Evolutionary conservation across 2,888 invertebrate species (phyloP), one percentile per base, ranked within the genome.

Genomic region (Eulithis testata): DNA sequence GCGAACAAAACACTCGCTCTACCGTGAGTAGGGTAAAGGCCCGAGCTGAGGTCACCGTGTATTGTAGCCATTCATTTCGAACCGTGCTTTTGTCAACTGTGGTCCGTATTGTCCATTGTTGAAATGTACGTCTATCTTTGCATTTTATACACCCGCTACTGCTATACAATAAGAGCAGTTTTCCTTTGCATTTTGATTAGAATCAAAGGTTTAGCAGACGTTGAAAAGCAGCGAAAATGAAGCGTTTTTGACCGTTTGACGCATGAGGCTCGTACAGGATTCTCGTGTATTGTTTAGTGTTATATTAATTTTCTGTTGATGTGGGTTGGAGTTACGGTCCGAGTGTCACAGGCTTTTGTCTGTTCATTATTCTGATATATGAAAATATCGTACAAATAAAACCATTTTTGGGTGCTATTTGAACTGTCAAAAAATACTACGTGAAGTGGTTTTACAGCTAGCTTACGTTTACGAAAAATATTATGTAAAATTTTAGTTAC

Each of bases 221-320:
- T 69, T 76, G 77, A 82, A 82, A 84, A 76, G 80, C 77, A 77
- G 79, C 79, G 83, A 83, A 83, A 83, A 84, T 82, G 82, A 83
- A 85, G 80, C 80, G 81, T 75, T 82, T 79, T 78, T 79, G 83
- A 82, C 80, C 79, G 80, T 78, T 79, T 80, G 82, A 82, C 81
- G 79, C 79, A 82, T 77, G 76, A 69, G 74, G 69, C 61, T 70
- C 64, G 73, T 76, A 77, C 79, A 80, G 80, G 78, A 80, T 82
- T 80, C 74, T 74, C 68, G 73, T 71, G 73, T 77, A 80, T 79
- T 80, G 78, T 80, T 73, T 72, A 73, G 80, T 77, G 81, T 78
- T 82, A 77, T 83, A 83, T 84, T 82, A 81, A 80, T 82, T 82
- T 81, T 81, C 74, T 78, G 82, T 82, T 82, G 81, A 82, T 79